Base-by-base conservation (phyloP, 37 sponge, comb jelly and placozoan species). In the Diacarnus erythraeanus region DNA sequence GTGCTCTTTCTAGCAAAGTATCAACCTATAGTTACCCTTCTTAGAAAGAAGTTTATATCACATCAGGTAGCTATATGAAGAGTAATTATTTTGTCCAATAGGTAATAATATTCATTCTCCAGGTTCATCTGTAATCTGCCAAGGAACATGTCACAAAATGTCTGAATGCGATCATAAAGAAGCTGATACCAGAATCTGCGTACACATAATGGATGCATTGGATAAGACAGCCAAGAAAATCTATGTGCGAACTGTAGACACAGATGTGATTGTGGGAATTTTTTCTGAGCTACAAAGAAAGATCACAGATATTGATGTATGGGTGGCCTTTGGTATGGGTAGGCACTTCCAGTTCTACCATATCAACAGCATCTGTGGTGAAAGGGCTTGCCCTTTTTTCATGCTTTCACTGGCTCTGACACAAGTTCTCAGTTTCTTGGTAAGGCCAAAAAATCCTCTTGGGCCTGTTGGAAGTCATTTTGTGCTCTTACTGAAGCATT, bases 101-200 rank as follows among this genome's bases (percentile, higher is more conserved):
- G n/a, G n/a, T n/a, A n/a, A n/a, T n/a, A n/a, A n/a, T 15, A 30
- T 8, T 64, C 17, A 31, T 21, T 64, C 9, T 64, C 5, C 29
- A 64, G 29, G 33, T 30, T 31, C 29, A 64, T 64, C 33, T 64
- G 33, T 31, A 64, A 22, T 47, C 51, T 47, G 51, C 51, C 51
- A 47, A 60, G 61, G 61, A 60, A 60, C 26, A 17, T n/a, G 27
- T 25, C 9, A 17, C 3, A 26, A 17, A 6, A 74, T 74, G 75
- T 18, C 8, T 9, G 34, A 27, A 43, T 42, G 75, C 22, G 54
- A 74, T 31, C 75, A 74, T 74, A 41, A 71, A 71, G 72, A 71
- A 30, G 72, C 72, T 25, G 54, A 73, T 17, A 43, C 74, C 42
- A 70, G 71, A 39, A 36, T 70, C 35, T 34, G 25, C 5, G 38